phyloP scores from a whole-genome alignment of 53 echinoderm and acorn worm species.

The Crossaster papposus region DNA sequence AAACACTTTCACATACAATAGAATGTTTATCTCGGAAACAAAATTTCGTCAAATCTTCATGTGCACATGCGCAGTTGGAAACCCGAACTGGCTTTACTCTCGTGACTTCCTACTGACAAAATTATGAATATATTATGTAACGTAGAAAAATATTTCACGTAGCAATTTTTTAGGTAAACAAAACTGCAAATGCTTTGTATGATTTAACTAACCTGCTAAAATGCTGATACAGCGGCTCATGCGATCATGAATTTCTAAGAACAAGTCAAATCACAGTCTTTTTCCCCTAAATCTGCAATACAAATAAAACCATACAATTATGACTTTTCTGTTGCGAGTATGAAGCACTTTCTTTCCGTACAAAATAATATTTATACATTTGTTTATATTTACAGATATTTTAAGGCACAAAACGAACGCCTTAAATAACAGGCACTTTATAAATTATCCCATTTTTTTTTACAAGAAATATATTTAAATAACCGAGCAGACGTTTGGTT shows the following conservation, averaged over 20 bases:
- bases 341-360: slow-evolving; percentile 39
- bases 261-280: neutral
- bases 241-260: neutral
- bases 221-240: slow-evolving; percentile 33
- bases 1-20: too few species aligned
- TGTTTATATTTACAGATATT: slow-evolving; percentile 40
- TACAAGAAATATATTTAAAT: neutral
- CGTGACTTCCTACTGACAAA: neutral
- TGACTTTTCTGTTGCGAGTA: neutral
- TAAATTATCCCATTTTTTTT: slow-evolving; percentile 33
- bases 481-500: neutral
- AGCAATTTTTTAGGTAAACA: slow-evolving; percentile 15
- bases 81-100: too few species aligned
- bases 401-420: slow-evolving; percentile 40
- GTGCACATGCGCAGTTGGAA: too few species aligned
- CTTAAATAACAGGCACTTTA: slow-evolving; percentile 42
- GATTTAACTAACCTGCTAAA: slow-evolving; percentile 1
- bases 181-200: neutral
- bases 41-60: too few species aligned
- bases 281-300: neutral
- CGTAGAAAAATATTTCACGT: slow-evolving; percentile 48
- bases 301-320: slow-evolving; percentile 27
- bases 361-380: slow-evolving; percentile 60
- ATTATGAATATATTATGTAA: slow-evolving; percentile 33
- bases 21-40: too few species aligned